These are phyloP conservation scores for Crioceris asparagi DNA, from an alignment of 2,888 invertebrate genomes.

Conservation along the genomic window DNA sequence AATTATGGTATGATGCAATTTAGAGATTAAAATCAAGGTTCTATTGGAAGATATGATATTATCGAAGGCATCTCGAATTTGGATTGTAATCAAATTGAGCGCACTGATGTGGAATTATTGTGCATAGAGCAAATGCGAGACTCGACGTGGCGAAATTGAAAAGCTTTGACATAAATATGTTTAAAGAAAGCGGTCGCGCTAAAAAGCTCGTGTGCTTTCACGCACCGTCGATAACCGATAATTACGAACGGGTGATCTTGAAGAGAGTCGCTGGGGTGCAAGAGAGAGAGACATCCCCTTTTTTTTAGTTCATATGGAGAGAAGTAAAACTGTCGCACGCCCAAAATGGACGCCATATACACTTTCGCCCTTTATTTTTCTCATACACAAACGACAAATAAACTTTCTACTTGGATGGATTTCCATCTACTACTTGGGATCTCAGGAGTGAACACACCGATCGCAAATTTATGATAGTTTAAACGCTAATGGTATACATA, in stretches of 20 bases:
- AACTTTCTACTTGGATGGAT: constrained; percentile 1
- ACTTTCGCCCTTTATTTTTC: constrained; percentile 27
- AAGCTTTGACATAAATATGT: constrained; percentile 39
- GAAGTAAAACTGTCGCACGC: constrained; percentile 38
- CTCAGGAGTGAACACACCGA: too few relatives aligned
- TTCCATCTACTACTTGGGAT: too few relatives aligned
- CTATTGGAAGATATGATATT: too few relatives aligned
- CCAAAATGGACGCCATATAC: constrained; percentile 25
- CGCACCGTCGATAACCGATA: constrained; percentile 37
- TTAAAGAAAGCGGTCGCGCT: constrained; percentile 37
- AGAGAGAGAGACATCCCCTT: too few relatives aligned
- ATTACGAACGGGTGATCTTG: constrained; percentile 40
- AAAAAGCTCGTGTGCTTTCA: constrained; percentile 37
- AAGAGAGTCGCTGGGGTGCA: constrained; percentile 33
- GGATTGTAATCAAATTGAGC: constrained; percentile 23
- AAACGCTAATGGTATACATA: constrained; percentile 32
- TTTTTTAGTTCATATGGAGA: background rate
- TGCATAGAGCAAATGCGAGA: too few relatives aligned
- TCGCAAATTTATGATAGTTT: constrained; percentile 38
- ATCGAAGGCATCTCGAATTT: too few relatives aligned
- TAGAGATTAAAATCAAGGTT: too few relatives aligned
- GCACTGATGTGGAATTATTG: constrained; percentile 28
- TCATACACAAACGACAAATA: constrained; percentile 21
- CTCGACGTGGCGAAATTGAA: constrained; percentile 34
- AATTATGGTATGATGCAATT: too few relatives aligned